These are phyloP conservation scores for silkworm (Bombyx mori) DNA, from an alignment of 1,140 invertebrate species.

Conservation along the genomic window DNA sequence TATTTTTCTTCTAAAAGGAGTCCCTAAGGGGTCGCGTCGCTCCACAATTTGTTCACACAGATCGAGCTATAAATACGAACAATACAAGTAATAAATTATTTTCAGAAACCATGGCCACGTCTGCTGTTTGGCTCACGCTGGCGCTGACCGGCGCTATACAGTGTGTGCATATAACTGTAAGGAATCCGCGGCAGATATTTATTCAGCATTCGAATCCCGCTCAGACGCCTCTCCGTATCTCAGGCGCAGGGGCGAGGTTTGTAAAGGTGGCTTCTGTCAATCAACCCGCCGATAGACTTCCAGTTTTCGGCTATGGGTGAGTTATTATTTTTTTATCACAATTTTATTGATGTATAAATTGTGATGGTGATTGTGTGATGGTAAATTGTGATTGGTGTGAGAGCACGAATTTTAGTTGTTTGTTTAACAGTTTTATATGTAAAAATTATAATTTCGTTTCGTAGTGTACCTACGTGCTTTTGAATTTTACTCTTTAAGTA, in stretches of 20 bases:
- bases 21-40: too few species aligned
- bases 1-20: too few species aligned
- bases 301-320: slow-evolving; percentile 48
- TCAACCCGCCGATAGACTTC: slow-evolving; percentile 28
- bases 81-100: too few species aligned
- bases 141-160: slow-evolving; percentile 8
- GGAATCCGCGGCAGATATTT: slow-evolving; percentile 10
- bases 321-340: slow-evolving; percentile 1
- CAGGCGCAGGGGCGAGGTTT: slow-evolving; percentile 11
- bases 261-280: slow-evolving; percentile 12
- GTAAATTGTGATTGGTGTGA: not conserved
- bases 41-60: too few species aligned
- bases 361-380: too few species aligned
- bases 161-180: slow-evolving; percentile 10
- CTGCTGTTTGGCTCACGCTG: slow-evolving; percentile 3
- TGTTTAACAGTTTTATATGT: not conserved
- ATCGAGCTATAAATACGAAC: not conserved
- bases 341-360: too few species aligned
- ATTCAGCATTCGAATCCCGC: slow-evolving; percentile 5
- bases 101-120: too few species aligned
- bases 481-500: too few species aligned
- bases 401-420: not conserved
- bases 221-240: slow-evolving; percentile 10
- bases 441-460: not conserved
- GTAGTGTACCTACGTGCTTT: too few species aligned